Conservation (phyloP, 2,888 invertebrate genomes). For the Steinernema scapterisci region DNA sequence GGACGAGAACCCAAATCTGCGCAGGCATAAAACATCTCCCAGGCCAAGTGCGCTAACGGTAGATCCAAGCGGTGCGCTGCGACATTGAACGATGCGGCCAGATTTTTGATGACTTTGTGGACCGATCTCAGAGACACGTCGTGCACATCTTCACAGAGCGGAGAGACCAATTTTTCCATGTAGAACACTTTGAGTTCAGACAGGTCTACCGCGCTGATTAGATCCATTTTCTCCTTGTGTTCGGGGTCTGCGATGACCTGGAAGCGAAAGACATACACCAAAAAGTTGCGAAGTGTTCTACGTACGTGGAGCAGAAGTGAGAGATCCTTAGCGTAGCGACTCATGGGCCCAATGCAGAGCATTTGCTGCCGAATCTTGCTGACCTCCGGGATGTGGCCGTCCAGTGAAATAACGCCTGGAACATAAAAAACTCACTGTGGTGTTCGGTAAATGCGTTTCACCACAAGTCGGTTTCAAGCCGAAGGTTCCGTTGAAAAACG, state of each 20-base stretch:
- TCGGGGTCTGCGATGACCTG: slow-evolving; percentile 6
- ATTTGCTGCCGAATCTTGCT: slow-evolving; percentile 4
- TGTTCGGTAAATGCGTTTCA: background rate
- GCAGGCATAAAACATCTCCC: slow-evolving; percentile 25
- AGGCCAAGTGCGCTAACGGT: slow-evolving; percentile 9
- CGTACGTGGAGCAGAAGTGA: slow-evolving; percentile 41
- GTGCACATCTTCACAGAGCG: background rate
- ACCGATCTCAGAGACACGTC: background rate
- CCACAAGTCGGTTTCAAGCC: background rate
- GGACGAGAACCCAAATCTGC: background rate
- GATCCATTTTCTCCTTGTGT: background rate
- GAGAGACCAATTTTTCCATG: slow-evolving; percentile 2
- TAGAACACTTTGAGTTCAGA: background rate
- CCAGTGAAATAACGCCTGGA: slow-evolving; percentile 13
- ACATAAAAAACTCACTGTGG: background rate
- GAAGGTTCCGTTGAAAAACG: slow-evolving; percentile 45
- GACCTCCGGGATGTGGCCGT: slow-evolving; percentile 35
- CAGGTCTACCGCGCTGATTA: slow-evolving; percentile 4
- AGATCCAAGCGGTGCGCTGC: slow-evolving; percentile 22
- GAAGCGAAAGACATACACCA: background rate
- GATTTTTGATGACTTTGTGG: slow-evolving; percentile 11
- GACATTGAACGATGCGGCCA: background rate
- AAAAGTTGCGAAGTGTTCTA: too few species aligned
- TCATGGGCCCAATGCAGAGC: slow-evolving; percentile 45
- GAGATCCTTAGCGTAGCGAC: slow-evolving; percentile 49